Percentiles rank a stretch among this genome's conserved stretches.
Evolutionary conservation across 2,797 vertebrate species (phyloP).

Genomic region (Emys orbicularis): DNA sequence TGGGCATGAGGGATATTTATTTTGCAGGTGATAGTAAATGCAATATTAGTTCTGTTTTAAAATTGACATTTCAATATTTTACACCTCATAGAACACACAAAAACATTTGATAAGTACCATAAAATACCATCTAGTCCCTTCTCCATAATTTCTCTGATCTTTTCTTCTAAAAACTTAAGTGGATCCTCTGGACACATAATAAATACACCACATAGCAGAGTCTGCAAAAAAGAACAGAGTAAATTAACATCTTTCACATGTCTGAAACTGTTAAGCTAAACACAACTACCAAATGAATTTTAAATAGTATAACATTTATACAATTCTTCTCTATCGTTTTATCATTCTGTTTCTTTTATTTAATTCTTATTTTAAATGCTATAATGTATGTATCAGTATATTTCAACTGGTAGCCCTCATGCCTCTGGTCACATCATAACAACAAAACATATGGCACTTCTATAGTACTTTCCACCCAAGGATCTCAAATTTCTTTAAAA

Average conservation of each 20-base stretch:
- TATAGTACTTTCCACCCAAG: background rate
- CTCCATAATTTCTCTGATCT: constrained; percentile 79
- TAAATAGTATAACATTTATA: background rate
- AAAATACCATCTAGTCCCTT: constrained; percentile 75
- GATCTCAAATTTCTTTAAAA: background rate
- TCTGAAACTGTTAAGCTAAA: constrained; percentile 5
- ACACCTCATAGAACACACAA: background rate
- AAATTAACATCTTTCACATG: background rate
- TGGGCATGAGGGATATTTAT: background rate
- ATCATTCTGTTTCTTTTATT: background rate
- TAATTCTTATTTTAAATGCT: constrained; percentile 4
- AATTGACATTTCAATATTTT: constrained; percentile 31
- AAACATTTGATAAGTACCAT: constrained; percentile 74
- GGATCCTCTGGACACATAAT: constrained; percentile 81
- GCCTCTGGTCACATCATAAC: background rate
- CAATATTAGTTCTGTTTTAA: background rate
- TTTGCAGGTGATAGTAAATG: background rate
- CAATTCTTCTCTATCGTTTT: background rate
- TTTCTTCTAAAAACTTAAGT: constrained; percentile 83
- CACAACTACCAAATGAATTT: background rate
- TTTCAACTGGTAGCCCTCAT: background rate
- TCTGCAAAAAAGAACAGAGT: constrained; percentile 68
- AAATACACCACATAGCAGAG: constrained; percentile 82
- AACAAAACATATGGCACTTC: background rate
- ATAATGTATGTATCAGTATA: background rate